Base-by-base conservation (phyloP, 2,888 invertebrate genomes). In the Scotopteryx bipunctaria region DNA sequence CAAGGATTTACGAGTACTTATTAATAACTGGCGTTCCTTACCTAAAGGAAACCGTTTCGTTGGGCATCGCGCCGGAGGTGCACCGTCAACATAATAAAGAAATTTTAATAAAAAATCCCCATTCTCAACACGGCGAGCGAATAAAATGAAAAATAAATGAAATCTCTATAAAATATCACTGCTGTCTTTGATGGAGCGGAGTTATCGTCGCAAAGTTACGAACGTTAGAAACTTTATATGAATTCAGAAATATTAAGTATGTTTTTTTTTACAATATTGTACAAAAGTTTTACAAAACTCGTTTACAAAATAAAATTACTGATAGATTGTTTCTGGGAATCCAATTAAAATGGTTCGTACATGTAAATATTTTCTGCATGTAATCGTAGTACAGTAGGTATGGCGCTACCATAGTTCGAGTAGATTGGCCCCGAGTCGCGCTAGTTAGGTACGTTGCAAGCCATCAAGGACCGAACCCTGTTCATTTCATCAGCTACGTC, bases 21-120 rank as follows among this genome's bases (percentile, higher is more conserved):
- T 9, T 16, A 38, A 25, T 38, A 82, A 76, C 76, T 71, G 74
- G 38, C 69, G 75, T 67, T 67, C 75, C 66, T 71, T 72, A 64
- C 67, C 64, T 62, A 73, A 76, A 74, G 71, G 69, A 73, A 77
- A 71, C 72, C 63, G 71, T 70, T 73, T 69, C 62, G 49, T 54
- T 21, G 25, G 45, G 37, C 48, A 41, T 29, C 50, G 51, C 46
- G 57, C 51, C 50, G 55, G 57, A 63, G 61, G 61, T 66, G 63
- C 61, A 66, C 66, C 73, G 70, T 74, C 79, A 72, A 80, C 81
- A 74, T 79, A 75, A 81, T 82, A 81, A 80, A 76, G 68, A 81
- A 80, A 80, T 81, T 83, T 84, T 83, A 82, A 86, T 84, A 85
- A 82, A 83, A 78, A 73, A 80, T 78, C 71, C 61, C 67, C 64